These are phyloP conservation scores for Manis crassicaudata DNA, from an alignment of 2,797 vertebrate genomes.

Conservation along the genomic window DNA sequence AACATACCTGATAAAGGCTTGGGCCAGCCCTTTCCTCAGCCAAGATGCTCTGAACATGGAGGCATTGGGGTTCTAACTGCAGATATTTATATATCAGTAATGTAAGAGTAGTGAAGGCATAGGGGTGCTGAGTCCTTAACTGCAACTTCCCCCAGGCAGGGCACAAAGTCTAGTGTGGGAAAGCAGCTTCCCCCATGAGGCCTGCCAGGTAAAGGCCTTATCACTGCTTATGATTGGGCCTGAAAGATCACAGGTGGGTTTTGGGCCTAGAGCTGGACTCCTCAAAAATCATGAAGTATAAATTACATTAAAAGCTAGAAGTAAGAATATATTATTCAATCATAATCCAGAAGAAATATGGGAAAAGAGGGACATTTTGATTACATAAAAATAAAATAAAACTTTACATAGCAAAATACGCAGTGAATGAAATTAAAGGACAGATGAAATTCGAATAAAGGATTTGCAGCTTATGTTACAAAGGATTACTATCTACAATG, in stretches of 20 bases:
- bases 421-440: neutral
- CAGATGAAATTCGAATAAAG: neutral
- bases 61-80: neutral
- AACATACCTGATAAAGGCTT: neutral
- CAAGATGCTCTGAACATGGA: neutral
- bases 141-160: neutral
- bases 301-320: neutral
- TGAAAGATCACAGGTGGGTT: neutral
- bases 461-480: neutral
- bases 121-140: neutral
- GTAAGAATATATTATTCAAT: neutral
- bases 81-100: neutral
- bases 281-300: neutral
- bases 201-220: neutral
- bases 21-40: too few species aligned
- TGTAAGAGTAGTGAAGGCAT: neutral
- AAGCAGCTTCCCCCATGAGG: neutral
- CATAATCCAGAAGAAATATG: neutral
- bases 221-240: neutral
- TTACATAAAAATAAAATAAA: constrained; percentile 3
- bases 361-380: neutral
- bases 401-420: neutral
- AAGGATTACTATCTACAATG: neutral
- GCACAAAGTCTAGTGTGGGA: neutral
- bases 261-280: neutral